Conservation (phyloP, 2,113 vertebrate species). For the Leptobrachium leishanense region DNA sequence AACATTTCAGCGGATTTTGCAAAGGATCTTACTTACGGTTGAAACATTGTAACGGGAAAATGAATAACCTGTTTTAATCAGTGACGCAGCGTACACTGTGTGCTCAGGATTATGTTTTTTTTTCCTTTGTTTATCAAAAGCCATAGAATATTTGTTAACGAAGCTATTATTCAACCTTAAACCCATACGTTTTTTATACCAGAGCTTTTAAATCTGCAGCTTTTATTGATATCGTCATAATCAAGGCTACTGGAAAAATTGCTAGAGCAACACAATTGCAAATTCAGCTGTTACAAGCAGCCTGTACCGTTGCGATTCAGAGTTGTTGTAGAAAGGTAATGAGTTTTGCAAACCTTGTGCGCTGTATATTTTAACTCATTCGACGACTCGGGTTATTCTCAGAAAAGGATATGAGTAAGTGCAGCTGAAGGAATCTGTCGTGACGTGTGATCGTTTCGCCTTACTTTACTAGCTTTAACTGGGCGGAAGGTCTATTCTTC, state of each 20-base stretch:
- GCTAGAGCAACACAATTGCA: slow-evolving; percentile 48
- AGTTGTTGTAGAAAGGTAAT: slow-evolving; percentile 43
- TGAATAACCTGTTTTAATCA: no score
- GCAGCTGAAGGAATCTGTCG: no score
- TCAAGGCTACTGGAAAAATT: slow-evolving; percentile 47
- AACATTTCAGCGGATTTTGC: no score
- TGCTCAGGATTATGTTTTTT: not conserved
- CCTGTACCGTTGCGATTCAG: slow-evolving; percentile 34
- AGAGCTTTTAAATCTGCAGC: slow-evolving; percentile 40
- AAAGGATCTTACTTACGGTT: no score
- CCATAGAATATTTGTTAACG: slow-evolving; percentile 41
- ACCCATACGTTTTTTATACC: slow-evolving; percentile 15
- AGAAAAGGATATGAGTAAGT: no score
- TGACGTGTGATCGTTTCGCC: no score
- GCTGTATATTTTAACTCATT: slow-evolving; percentile 27
- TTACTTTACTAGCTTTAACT: no score
- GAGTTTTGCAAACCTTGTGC: slow-evolving; percentile 23
- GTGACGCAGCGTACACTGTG: no score
- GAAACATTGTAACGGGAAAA: no score
- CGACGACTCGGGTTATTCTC: not conserved
- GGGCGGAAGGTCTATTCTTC: no score
- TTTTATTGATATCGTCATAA: slow-evolving; percentile 49
- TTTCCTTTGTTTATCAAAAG: not conserved
- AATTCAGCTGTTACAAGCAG: slow-evolving; percentile 46
- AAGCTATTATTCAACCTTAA: slow-evolving; percentile 39